Conservation (phyloP, 1,140 invertebrate species). For the Drosophila navojoa region DNA sequence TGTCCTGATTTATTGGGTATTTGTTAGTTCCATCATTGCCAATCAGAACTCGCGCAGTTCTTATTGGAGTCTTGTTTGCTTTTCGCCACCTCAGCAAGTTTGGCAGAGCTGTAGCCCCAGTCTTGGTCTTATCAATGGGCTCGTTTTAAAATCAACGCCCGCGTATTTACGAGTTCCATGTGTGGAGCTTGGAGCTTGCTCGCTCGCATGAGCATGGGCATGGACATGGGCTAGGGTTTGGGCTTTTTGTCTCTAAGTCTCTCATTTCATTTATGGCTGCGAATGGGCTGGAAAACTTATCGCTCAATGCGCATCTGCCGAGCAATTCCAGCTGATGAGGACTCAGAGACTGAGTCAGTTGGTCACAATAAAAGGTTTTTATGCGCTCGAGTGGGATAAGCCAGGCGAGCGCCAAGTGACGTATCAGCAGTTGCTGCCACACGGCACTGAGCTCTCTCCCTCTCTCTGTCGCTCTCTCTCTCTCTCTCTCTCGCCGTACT, state of each 20-base stretch:
- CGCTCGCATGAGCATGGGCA: too few species aligned
- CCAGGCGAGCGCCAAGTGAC: constrained; percentile 23
- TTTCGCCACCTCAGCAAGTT: constrained; percentile 73
- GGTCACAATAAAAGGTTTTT: constrained; percentile 27
- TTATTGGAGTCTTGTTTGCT: neutral
- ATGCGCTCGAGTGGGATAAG: constrained; percentile 6
- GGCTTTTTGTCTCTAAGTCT: constrained; percentile 50
- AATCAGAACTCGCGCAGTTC: neutral
- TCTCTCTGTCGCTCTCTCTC: neutral
- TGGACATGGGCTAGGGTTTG: too few species aligned
- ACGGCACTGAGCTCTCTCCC: constrained; percentile 46
- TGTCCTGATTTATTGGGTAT: neutral
- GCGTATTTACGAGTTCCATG: constrained; percentile 64
- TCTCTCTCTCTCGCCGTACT: neutral
- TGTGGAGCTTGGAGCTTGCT: neutral
- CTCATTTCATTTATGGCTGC: constrained; percentile 76
- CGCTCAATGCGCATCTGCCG: constrained; percentile 61
- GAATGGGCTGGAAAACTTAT: constrained; percentile 66
- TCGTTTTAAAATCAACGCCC: constrained; percentile 80
- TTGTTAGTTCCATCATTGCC: neutral
- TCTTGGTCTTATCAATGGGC: constrained; percentile 68
- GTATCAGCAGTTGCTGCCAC: constrained; percentile 20
- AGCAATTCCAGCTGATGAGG: constrained; percentile 20
- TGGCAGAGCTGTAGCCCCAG: constrained; percentile 13
- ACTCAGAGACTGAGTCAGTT: constrained; percentile 18